Evolutionary conservation across 2,888 invertebrate species (phyloP).

Genomic region (Griposia aprilina): DNA sequence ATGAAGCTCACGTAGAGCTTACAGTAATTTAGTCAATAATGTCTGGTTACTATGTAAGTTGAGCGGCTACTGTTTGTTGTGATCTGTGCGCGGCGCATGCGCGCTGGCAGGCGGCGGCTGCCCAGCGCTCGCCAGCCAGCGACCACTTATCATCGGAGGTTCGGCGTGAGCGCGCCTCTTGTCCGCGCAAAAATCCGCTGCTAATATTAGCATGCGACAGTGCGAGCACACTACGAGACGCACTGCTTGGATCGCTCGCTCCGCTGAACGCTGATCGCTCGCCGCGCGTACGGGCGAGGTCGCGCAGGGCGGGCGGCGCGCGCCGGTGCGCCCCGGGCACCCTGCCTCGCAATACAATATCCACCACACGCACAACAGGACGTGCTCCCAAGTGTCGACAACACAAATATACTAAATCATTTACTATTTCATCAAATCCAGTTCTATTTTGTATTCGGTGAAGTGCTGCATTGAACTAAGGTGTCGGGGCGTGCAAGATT

Average conservation of each 20-base stretch:
- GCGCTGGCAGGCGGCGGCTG: slow-evolving; percentile 64
- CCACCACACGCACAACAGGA: slow-evolving; percentile 70
- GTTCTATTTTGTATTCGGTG: slow-evolving; percentile 41
- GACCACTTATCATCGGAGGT: slow-evolving; percentile 76
- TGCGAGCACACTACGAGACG: slow-evolving; percentile 56
- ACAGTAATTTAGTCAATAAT: slow-evolving; percentile 80
- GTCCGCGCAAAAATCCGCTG: slow-evolving; percentile 72
- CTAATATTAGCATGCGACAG: slow-evolving; percentile 82
- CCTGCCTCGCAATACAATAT: slow-evolving; percentile 73
- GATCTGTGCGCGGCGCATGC: slow-evolving; percentile 79
- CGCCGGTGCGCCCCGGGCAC: slow-evolving; percentile 76
- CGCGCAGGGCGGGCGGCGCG: slow-evolving; percentile 88
- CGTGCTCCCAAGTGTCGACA: slow-evolving; percentile 63
- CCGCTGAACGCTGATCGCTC: slow-evolving; percentile 64
- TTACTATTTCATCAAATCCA: slow-evolving; percentile 31
- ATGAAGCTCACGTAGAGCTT: slow-evolving; percentile 60
- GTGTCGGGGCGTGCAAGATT: slow-evolving; percentile 30
- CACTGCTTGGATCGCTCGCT: slow-evolving; percentile 61
- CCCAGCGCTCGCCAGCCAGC: slow-evolving; percentile 63
- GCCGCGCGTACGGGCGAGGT: slow-evolving; percentile 75
- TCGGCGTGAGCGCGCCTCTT: slow-evolving; percentile 77
- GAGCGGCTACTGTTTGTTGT: slow-evolving; percentile 77
- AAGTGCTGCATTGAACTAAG: slow-evolving; percentile 53
- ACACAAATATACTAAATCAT: slow-evolving; percentile 23
- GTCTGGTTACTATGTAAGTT: slow-evolving; percentile 69